Evolutionary conservation across 2,113 vertebrate species (phyloP), one percentile per base, ranked within the genome.

Genomic region (Garra rufa): DNA sequence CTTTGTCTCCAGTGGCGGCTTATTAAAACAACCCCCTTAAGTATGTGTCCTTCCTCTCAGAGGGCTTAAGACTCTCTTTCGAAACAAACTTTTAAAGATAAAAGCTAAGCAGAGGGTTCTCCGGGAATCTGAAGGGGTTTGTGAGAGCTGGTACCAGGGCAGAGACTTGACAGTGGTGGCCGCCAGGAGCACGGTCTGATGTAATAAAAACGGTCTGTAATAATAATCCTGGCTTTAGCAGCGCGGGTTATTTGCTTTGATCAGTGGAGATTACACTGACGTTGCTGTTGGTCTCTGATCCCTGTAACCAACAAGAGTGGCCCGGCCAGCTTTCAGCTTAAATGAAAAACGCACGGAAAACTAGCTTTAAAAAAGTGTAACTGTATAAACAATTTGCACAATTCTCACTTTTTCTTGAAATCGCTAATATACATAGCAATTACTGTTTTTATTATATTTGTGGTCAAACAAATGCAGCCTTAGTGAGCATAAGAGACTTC

Each of bases 171-270:
- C 75, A 17, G 15, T 21, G 17, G 48, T 67, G 81, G 69, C 28
- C 24, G 19, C 59, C 44, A 65, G 76, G 59, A 86, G 15, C 48
- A 30, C 38, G 75, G 79, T 88, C 75, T 80, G 59, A 85, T 76
- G 43, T 34, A n/a, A n/a, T n/a, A n/a, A n/a, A n/a, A n/a, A n/a
- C 6, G 6, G 48, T n/a, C n/a, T n/a, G n/a, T n/a, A n/a, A n/a
- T 19, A 41, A 79, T 83, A 83, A 87, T 87, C 75, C 74, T 9
- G 69, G 41, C 14, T 61, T 61, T 76, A 79, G 86, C 50, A 13
- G 55, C 21, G 1, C 7, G 41, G 52, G 30, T 88, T 84, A 84
- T 21, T 19, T 1, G 4, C 88, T 87, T 89, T 89, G 85, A 87
- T 89, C 88, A 83, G 15, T 8, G 43, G 21, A 83, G 85, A 83